These are phyloP conservation scores for Ceuthmochares aereus DNA, from an alignment of 2,113 vertebrate genomes.

Conservation along the genomic window DNA sequence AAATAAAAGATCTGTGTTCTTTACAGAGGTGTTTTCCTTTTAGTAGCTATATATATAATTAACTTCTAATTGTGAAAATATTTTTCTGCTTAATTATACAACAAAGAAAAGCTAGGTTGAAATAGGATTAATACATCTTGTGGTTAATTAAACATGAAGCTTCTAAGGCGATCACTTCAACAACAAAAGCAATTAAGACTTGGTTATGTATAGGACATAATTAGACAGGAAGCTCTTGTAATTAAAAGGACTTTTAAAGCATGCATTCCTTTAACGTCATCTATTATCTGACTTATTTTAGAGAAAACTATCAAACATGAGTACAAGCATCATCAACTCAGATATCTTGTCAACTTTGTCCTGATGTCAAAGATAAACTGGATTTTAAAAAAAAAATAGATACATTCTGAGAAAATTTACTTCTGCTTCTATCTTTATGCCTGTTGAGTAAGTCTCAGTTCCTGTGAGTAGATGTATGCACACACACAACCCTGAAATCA, in stretches of 20 bases:
- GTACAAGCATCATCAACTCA: not conserved
- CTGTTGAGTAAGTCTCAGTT: not conserved
- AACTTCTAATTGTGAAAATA: slow-evolving; percentile 34
- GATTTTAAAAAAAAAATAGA: not conserved
- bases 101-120: slow-evolving; percentile 49
- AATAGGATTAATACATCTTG: slow-evolving; percentile 64
- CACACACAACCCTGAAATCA: not conserved
- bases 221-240: slow-evolving; percentile 58
- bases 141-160: slow-evolving; percentile 71
- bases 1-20: not conserved
- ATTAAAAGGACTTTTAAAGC: slow-evolving; percentile 42
- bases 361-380: not conserved
- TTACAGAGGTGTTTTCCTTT: not conserved
- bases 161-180: slow-evolving; percentile 59
- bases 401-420: not conserved
- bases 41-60: not conserved
- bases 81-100: slow-evolving; percentile 71
- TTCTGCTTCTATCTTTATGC: not conserved
- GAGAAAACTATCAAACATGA: not conserved
- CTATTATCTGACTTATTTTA: not conserved
- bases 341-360: not conserved
- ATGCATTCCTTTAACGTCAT: not conserved
- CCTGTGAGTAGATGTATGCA: not conserved
- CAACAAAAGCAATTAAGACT: slow-evolving; percentile 71
- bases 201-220: slow-evolving; percentile 45